phyloP scores from a whole-genome alignment of 2,888 invertebrate genomes.

The Troilus luridus region DNA sequence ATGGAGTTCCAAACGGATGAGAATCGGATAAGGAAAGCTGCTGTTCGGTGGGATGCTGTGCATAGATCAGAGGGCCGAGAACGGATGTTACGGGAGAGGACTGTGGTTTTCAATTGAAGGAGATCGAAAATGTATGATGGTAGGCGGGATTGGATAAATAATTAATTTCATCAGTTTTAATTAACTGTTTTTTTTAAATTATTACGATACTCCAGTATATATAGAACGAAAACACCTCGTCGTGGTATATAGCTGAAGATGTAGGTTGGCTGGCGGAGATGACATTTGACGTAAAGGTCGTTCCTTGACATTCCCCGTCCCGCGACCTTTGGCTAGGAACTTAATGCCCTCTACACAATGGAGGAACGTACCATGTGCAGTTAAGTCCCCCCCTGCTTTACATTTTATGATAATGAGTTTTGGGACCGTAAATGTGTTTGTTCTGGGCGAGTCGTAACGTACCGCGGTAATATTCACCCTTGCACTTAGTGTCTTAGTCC shows the following conservation, averaged over 20 bases:
- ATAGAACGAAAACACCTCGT: not conserved
- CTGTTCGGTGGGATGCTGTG: no score
- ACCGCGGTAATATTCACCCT: no score
- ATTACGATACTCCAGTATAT: not conserved
- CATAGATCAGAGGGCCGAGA: no score
- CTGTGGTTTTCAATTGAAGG: no score
- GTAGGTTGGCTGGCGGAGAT: not conserved
- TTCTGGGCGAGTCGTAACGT: no score
- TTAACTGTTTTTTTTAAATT: not conserved
- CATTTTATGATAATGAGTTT: not conserved
- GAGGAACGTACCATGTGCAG: not conserved
- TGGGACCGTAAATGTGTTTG: not conserved
- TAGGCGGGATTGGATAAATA: no score
- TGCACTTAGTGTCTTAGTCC: no score
- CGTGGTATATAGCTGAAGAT: not conserved
- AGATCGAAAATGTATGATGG: no score
- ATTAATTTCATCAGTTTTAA: no score
- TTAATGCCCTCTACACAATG: not conserved
- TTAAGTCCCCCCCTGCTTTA: not conserved
- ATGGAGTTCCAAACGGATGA: no score
- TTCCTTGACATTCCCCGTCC: not conserved
- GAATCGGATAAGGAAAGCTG: no score
- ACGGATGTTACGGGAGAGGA: no score
- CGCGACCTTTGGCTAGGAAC: not conserved
- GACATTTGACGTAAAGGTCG: not conserved